Evolutionary conservation across 2,113 vertebrate species (phyloP), one percentile per base, ranked within the genome.

Genomic region (pig (Sus scrofa)): DNA sequence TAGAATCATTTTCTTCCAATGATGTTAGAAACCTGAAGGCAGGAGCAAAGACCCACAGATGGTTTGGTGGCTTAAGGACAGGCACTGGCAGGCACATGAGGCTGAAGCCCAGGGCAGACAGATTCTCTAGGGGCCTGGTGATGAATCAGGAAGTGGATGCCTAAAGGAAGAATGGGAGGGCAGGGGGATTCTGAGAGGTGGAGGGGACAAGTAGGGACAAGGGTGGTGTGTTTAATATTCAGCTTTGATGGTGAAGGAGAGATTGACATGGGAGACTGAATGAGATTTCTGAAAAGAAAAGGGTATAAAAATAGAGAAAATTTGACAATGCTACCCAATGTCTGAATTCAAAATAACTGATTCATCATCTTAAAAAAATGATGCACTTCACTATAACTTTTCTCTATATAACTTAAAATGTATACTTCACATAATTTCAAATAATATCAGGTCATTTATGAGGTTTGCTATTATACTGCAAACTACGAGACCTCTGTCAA

Each of bases 271-370:
- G 30, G 6, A 30, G n/a, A 81, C 50, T 60, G 60, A 62, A 39
- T 8, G n/a, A 37, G 27, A 65, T 27, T 79, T 94, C 58, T 86
- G 5, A 77, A 85, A 58, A 86, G 70, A 52, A 94, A 15, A 62
- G 10, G 52, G 50, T 52, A 91, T 27, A 90, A 93, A 91, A 94
- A 88, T 50, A 86, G 27, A 78, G 10, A 82, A 89, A 75, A 90
- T 1, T 15, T 70, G 16, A 91, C 22, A 78, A 60, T 89, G 79
- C n/a, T 84, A 75, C 32, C 75, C 82, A 87, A 63, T 56, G 37
- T 44, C 79, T 93, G 34, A 97, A 90, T 50, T 75, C 26, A 93
- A 86, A 97, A 50, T n/a, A 96, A 93, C 58, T 39, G 89, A 97
- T 93, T 92, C 70, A 93, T 63, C 91, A 96, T n/a, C 93, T 94